Evolutionary conservation across 2,797 vertebrate species (phyloP), one percentile per base, ranked within the genome.

Genomic region (Acridotheres tristis): DNA sequence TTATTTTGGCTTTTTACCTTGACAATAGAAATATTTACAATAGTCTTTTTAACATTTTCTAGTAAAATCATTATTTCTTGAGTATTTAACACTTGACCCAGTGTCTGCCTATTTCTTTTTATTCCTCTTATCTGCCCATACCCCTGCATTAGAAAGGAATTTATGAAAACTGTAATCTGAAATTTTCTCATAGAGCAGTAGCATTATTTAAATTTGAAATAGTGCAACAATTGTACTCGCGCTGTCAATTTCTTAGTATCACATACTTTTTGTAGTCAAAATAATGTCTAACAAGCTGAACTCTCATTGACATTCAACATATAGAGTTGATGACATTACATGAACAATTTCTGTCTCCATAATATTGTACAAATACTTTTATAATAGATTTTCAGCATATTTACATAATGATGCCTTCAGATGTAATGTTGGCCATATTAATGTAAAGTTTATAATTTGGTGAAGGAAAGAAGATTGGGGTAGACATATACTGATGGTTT

Each of bases 341-440:
- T 59, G 85, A 85, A 36, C 0, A 0, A 67, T 86, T 91, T 48
- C 25, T 89, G 23, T 87, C 43, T 88, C 18, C 23, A 53, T 91
- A 94, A 88, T 86, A 90, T 76, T 86, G 26, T 61, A 47, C 17
- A 97, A 96, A 96, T 29, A 18, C 25, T 87, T 94, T 89, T 61
- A 57, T 68, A 89, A 92, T 80, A 94, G 50, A 90, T 96, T 96
- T 89, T 38, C 83, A 65, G 29, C 66, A 38, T 94, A 88, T 96
- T 96, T 97, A 81, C 94, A 96, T 93, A 97, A 96, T 80, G 22
- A 65, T 91, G 58, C 63, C 86, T 94, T 95, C 79, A 92, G 62
- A 95, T 88, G 18, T 90, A 95, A 91, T 90, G 94, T 96, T 97
- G 20, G 69, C 21, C 23, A 32, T 87, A 89, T 90, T 90, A 96